Evolutionary conservation across 2,888 invertebrate genomes (phyloP), one percentile per base, ranked within the genome.

Genomic region (Caenorhabditis sp.): DNA sequence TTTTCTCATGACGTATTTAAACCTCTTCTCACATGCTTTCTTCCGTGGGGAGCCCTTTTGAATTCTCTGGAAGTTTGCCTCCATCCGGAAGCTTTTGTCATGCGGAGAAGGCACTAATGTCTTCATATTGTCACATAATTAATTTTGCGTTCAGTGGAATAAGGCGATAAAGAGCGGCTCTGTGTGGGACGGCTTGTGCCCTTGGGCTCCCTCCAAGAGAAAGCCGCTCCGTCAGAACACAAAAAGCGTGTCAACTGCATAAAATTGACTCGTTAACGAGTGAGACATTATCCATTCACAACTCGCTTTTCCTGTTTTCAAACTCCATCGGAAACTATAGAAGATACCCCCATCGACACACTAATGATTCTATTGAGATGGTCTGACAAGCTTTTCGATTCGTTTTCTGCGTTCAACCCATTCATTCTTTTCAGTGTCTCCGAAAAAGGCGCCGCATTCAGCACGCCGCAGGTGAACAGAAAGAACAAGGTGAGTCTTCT

Each of bases 391-490:
- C n/a, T n/a, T n/a, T 13, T 26, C 11, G 8, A 24, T 35, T 24
- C 24, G 24, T 26, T 41, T 22, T 32, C 20, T 9, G 15, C 15
- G 30, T 35, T 50, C 30, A 2, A 3, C 37, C 32, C 39, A 37
- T 52, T 22, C 11, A n/a, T 11, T 55, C 45, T 61, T 76, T 81
- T 73, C 76, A 81, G 79, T 45, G 72, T 73, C 13, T 59, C 70
- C 48, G 79, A 80, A 45, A 82, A 82, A 56, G 62, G 63, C 45
- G 79, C 77, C 62, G 68, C 66, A 20, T 82, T 80, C 71, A 79
- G 79, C 20, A 82, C 82, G 37, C 82, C 82, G 2, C 82, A 82
- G 61, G 71, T 48, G 43, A 79, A 80, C 37, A 59, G 82, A 24
- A 77, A 73, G 43, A 77, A 73, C 58, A 76, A 78, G 52, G 76